Percentiles rank a stretch among this genome's conserved stretches.
phyloP scores from a whole-genome alignment of 2,888 invertebrate genomes.

The Trissonchulus latispiculum region DNA sequence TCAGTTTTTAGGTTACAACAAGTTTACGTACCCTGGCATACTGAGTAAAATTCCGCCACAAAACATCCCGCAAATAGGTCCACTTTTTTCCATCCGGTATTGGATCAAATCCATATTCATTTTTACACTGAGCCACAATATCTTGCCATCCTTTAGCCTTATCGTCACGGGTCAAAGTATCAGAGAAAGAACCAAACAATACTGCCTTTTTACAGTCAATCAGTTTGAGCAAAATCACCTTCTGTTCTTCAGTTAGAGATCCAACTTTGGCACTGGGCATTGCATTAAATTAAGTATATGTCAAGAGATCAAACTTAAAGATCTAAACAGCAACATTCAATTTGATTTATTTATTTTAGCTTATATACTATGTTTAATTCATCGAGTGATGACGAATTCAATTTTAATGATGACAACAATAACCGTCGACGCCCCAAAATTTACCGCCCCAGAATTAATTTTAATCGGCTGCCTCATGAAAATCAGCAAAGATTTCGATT shows the following conservation, averaged over 20 bases:
- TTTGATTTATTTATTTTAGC: too few species aligned
- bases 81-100: neutral
- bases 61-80: neutral
- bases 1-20: too few species aligned
- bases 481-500: constrained; percentile 5
- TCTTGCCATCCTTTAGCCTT: neutral
- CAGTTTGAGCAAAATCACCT: neutral
- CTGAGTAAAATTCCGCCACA: constrained; percentile 5
- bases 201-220: neutral
- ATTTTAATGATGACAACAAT: neutral
- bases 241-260: neutral
- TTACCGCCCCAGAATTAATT: constrained; percentile 16
- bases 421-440: neutral
- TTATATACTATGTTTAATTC: neutral
- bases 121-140: neutral
- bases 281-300: neutral
- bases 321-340: too few species aligned
- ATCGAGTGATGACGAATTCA: neutral
- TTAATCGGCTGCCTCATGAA: neutral
- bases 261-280: too few species aligned
- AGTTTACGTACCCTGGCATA: neutral
- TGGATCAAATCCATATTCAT: constrained; percentile 3
- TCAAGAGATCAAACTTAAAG: too few species aligned
- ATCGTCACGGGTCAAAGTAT: neutral
- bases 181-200: constrained; percentile 2